Evolutionary conservation across 2,113 vertebrate species (phyloP).

Genomic region (Lophius piscatorius): DNA sequence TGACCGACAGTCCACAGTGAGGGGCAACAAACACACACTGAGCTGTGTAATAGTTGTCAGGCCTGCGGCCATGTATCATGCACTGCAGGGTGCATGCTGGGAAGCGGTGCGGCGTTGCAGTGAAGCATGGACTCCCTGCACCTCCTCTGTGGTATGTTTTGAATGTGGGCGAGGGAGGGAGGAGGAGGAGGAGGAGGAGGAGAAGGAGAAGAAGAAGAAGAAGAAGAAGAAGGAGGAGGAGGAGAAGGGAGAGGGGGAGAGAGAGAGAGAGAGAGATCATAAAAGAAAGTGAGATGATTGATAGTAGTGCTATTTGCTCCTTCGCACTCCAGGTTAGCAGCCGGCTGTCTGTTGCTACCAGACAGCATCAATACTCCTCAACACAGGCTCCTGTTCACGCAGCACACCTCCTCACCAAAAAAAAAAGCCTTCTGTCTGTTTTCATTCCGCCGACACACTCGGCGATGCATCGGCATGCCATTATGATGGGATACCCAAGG

Average conservation of each 20-base stretch:
- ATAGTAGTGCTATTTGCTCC: constrained; percentile 51
- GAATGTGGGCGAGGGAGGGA: not conserved
- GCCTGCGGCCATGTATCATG: constrained; percentile 57
- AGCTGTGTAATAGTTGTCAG: constrained; percentile 66
- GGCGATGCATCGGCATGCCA: constrained; percentile 6
- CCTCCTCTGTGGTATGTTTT: constrained; percentile 41
- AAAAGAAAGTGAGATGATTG: constrained; percentile 47
- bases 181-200: not conserved
- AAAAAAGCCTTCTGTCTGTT: not conserved
- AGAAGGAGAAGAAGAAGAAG: constrained; percentile 7
- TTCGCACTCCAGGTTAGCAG: constrained; percentile 48
- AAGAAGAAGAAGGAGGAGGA: constrained; percentile 29
- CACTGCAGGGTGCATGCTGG: constrained; percentile 70
- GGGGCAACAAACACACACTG: constrained; percentile 38
- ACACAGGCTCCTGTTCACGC: constrained; percentile 5
- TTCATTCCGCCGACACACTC: constrained; percentile 23
- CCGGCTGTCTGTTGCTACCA: constrained; percentile 28
- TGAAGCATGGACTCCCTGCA: constrained; percentile 60
- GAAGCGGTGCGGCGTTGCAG: constrained; percentile 58
- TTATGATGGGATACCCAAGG: constrained; percentile 47
- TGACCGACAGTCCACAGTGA: constrained; percentile 50
- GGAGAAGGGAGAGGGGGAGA: constrained; percentile 14
- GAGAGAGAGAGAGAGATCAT: constrained; percentile 5
- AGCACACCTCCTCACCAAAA: not conserved
- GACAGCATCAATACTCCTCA: too few relatives aligned